Evolutionary conservation across 2,797 vertebrate genomes (phyloP), one percentile per base, ranked within the genome.

Genomic region (Ceryle rudis): DNA sequence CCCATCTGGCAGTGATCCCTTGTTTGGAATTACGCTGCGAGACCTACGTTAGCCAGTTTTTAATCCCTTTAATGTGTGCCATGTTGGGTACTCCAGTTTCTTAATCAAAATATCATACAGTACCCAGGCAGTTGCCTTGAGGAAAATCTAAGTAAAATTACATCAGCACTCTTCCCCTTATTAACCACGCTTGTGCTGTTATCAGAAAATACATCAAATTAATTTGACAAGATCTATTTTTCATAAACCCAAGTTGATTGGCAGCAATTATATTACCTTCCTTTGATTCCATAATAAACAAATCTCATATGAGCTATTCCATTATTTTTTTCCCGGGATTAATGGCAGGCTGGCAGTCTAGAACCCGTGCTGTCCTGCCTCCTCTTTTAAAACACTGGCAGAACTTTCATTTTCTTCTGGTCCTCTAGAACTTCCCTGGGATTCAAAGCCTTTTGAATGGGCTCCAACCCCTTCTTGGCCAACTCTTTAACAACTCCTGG

Each of bases 181-280:
- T 97, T 97, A 97, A 96, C 96, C 95, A 94, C 49, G 79, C 87
- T 96, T 71, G 72, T 65, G 91, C 96, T 93, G 65, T 97, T 97
- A 97, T 97, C 96, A 78, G 90, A 54, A 96, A 95, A 95, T 95
- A 8, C 96, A 97, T 97, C 96, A 97, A 97, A 97, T 97, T 97
- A 97, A 96, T 97, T 97, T 96, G 96, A 97, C 96, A 97, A 97
- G 96, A 97, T 97, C 96, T 97, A 93, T 96, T 97, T 97, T 97
- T 97, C 95, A 97, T 97, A 97, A 97, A 95, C 94, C 91, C 87
- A 74, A 83, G 85, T 95, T 97, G 96, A 96, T 96, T 97, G 96
- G 96, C 96, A 97, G 95, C 95, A 97, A 96, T 97, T 97, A 97
- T 97, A 97, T 95, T 95, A 35, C 96, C 90, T 95, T 44, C 90